Base-by-base conservation (phyloP, 2,113 vertebrate genomes). In the Isurus oxyrinchus region DNA sequence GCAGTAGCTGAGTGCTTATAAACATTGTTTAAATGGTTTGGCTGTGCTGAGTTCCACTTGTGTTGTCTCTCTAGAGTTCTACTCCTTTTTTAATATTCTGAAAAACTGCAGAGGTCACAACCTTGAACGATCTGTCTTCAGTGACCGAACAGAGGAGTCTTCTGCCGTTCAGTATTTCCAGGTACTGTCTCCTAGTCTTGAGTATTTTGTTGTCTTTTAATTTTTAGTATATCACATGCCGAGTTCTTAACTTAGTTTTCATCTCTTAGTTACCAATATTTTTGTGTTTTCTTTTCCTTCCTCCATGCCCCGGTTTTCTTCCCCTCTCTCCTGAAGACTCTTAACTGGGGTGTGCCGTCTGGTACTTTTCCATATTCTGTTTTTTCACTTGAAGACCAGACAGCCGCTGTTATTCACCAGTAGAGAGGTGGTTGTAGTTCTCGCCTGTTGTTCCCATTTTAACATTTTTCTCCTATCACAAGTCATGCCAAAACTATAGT, bases 151-250 rank as follows among this genome's bases (percentile, higher is more conserved):
- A 0, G 99, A 99, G 97, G 99, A 99, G 96, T 99, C 99, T 69
- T 99, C 99, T 13, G 99, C 99, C 11, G 99, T 99, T 97, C 99
- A 99, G 98, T 99, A 99, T 97, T 99, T 99, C 97, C 99, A 99
- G 99, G 99, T 99, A 97, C 97, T 49, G 53, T 55, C 63, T n/a
- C 59, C 49, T 57, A 40, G n/a, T 35, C 90, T 61, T 61, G 59
- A 61, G 14, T 91, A 44, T 57, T 53, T 10, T 31, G 21, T 57
- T n/a, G 2, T 69, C 63, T 55, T 19, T 63, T 76, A 59, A 59
- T 21, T 96, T 96, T 66, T 61, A 40, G 53, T 40, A 55, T 55
- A 69, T 40, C 5, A 1, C 35, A 25, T 21, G 44, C 5, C 5
- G 11, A 40, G 7, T 23, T 96, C 8, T 91, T 72, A 21, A 55